Evolutionary conservation across 1,140 invertebrate genomes (phyloP).

Genomic region (Helicoverpa zea): DNA sequence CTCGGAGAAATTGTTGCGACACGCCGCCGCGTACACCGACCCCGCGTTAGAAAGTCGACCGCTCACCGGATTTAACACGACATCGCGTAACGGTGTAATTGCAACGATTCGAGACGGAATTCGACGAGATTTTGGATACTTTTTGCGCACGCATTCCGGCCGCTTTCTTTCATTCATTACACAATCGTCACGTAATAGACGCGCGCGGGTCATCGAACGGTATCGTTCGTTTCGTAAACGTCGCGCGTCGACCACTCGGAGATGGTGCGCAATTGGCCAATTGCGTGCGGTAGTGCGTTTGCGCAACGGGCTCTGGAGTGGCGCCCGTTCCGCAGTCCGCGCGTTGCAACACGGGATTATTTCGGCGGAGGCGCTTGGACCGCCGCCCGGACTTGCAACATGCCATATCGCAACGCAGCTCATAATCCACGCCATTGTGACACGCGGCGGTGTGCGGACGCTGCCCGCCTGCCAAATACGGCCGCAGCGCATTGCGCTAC

Average conservation of each 20-base stretch:
- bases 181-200: slow-evolving; percentile 78
- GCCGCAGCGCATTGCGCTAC: slow-evolving; percentile 65
- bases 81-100: slow-evolving; percentile 84
- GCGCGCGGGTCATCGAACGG: slow-evolving; percentile 72
- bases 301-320: slow-evolving; percentile 77
- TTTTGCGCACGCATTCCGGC: slow-evolving; percentile 75
- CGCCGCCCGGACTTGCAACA: slow-evolving; percentile 84
- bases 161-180: slow-evolving; percentile 83
- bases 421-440: slow-evolving; percentile 83
- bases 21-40: slow-evolving; percentile 83
- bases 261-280: slow-evolving; percentile 71
- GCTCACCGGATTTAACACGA: slow-evolving; percentile 84
- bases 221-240: slow-evolving; percentile 69
- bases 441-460: slow-evolving; percentile 68
- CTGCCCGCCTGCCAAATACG: slow-evolving; percentile 77
- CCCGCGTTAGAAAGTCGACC: slow-evolving; percentile 86
- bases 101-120: slow-evolving; percentile 80
- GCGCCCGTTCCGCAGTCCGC: slow-evolving; percentile 80
- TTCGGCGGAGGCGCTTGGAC: slow-evolving; percentile 81
- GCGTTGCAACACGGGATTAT: slow-evolving; percentile 84
- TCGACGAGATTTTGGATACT: slow-evolving; percentile 77
- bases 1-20: slow-evolving; percentile 86
- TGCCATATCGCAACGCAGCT: slow-evolving; percentile 82
- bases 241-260: slow-evolving; percentile 54
- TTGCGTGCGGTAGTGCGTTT: slow-evolving; percentile 66